Conservation (phyloP, 2,113 vertebrate genomes). For the Alligator mississippiensis region DNA sequence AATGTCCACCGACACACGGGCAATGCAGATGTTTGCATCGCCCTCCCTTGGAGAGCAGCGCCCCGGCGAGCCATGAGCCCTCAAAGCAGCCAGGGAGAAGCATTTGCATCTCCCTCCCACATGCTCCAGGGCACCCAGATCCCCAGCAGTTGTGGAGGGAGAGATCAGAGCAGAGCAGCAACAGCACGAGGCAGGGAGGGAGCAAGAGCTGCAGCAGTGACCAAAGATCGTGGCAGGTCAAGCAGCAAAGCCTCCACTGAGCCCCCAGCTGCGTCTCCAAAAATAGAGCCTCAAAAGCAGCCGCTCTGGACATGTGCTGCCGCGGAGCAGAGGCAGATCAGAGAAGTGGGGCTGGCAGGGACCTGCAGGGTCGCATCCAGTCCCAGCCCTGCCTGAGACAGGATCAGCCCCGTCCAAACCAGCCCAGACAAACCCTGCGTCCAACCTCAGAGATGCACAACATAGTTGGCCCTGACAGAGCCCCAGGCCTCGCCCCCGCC, state of each 20-base stretch:
- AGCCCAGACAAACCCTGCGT: too few species aligned
- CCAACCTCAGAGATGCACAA: background rate
- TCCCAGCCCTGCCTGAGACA: too few species aligned
- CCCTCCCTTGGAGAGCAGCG: background rate
- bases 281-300: background rate
- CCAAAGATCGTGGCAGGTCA: background rate
- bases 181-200: background rate
- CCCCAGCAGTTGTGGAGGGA: background rate
- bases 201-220: background rate
- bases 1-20: background rate
- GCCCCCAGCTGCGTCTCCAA: background rate
- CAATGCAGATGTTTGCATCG: background rate
- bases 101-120: background rate
- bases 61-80: background rate
- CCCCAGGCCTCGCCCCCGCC: background rate
- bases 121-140: background rate
- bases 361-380: too few species aligned
- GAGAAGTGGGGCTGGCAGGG: too few species aligned
- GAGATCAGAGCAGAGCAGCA: too few species aligned
- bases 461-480: background rate
- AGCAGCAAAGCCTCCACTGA: too few species aligned
- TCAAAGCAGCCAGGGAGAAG: background rate
- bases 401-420: too few species aligned
- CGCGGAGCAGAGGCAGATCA: too few species aligned
- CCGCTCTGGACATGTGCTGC: background rate